phyloP scores from a whole-genome alignment of 2,888 invertebrate species.

The Pollenia angustigena region DNA sequence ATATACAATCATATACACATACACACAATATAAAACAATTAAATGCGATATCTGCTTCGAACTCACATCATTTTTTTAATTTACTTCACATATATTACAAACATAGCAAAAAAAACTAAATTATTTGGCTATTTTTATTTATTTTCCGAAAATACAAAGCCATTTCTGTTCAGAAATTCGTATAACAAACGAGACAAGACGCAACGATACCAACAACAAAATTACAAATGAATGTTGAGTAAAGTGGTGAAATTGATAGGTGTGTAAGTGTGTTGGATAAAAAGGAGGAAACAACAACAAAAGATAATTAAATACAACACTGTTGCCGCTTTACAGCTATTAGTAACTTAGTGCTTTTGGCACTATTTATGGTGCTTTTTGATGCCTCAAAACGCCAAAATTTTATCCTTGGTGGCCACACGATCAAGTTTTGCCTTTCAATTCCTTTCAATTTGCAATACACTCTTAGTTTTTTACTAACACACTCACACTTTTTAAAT shows the following conservation, averaged over 20 bases:
- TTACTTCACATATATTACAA: constrained; percentile 22
- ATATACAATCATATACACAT: constrained; percentile 6
- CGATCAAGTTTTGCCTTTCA: too few species aligned
- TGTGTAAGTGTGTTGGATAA: constrained; percentile 11
- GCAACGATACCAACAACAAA: constrained; percentile 63
- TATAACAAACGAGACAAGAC: constrained; percentile 36
- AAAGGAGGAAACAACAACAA: not conserved
- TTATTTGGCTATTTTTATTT: constrained; percentile 31
- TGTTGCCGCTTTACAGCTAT: too few species aligned
- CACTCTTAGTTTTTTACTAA: too few species aligned
- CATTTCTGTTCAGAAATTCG: constrained; percentile 50
- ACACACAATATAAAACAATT: constrained; percentile 1
- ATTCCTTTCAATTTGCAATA: too few species aligned
- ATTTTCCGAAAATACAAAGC: constrained; percentile 48
- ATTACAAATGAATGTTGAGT: constrained; percentile 29
- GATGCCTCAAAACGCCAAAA: too few species aligned
- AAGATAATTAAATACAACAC: not conserved
- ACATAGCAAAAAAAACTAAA: constrained; percentile 35
- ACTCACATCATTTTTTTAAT: constrained; percentile 43
- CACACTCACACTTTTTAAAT: too few species aligned
- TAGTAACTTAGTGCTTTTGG: too few species aligned
- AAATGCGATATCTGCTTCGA: not conserved
- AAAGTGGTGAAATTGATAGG: constrained; percentile 24
- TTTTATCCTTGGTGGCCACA: too few species aligned
- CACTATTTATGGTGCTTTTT: too few species aligned